phyloP scores from a whole-genome alignment of 2,888 invertebrate species.

The Digitonthophagus gazella region DNA sequence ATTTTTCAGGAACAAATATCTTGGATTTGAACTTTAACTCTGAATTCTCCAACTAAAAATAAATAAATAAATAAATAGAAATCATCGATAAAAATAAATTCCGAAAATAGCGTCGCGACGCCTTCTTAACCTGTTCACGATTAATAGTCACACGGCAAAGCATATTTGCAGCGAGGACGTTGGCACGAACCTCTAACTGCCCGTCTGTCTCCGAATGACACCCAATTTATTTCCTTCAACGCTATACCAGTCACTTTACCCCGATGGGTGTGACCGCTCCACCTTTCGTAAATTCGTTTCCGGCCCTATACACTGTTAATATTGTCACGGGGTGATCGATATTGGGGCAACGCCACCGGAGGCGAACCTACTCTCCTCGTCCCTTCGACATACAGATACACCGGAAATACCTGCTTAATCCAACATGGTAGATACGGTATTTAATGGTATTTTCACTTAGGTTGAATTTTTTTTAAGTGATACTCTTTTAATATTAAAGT shows the following conservation, averaged over 20 bases:
- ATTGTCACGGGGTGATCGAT: background rate
- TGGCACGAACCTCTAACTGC: background rate
- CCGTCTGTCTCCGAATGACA: background rate
- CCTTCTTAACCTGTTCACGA: background rate
- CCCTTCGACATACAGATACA: no score
- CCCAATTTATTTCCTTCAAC: background rate
- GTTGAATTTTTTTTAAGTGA: no score
- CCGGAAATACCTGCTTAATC: no score
- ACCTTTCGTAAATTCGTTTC: background rate
- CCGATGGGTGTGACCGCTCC: background rate
- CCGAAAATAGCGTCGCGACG: background rate
- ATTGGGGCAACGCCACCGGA: background rate
- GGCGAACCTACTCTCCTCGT: no score
- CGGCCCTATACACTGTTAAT: background rate
- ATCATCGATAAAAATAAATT: no score
- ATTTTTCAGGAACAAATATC: no score
- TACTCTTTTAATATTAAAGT: no score
- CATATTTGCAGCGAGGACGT: background rate
- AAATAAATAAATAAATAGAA: no score
- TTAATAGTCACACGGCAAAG: background rate
- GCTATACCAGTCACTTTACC: background rate
- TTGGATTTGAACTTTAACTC: no score
- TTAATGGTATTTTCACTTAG: no score
- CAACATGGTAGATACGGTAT: no score
- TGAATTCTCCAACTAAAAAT: no score